Evolutionary conservation across 2,113 vertebrate species (phyloP), one percentile per base, ranked within the genome.

Genomic region (Ochotona princeps): DNA sequence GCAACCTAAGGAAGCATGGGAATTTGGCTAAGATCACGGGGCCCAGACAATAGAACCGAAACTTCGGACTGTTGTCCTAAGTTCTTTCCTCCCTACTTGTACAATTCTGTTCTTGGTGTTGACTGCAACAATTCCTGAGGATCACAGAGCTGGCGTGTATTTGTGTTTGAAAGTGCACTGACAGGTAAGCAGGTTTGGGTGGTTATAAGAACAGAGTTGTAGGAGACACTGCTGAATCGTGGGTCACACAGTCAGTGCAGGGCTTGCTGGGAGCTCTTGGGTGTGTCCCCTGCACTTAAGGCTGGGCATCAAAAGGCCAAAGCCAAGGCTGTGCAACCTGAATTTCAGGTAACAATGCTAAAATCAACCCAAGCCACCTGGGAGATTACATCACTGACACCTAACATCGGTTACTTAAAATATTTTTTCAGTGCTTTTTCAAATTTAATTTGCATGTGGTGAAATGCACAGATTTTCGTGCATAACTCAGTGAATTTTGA

Each of bases 401-500:
- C 78, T 21, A 47, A 25, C 17, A 23, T 25, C 20, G 70, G 15
- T 47, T 66, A 13, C 60, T 74, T 80, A 70, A 72, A 61, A 30
- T 89, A 17, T n/a, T 32, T 35, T 35, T 49, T 35, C 60, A 69
- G 23, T 83, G 30, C 13, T 87, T 78, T 78, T 38, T 72, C 60
- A 84, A 18, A 32, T 70, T 83, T 26, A 49, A 75, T 84, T 75
- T 87, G 63, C 30, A 26, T n/a, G 32, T 15, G 47, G n/a, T 75
- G 47, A 80, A 92, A 70, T 70, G 3, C 47, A 61, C 21, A 54
- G 10, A 25, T 88, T 81, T 67, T 51, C 32, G 15, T 32, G 69
- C 65, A 57, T 5, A 65, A 18, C 60, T 92, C 2, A 47, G 6
- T 83, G 76, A 89, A n/a, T 92, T 78, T 73, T n/a, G 28, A 54